Percentiles rank a stretch among this genome's conserved stretches.
Conservation (phyloP, 2,113 vertebrate genomes). For the Corythoichthys intestinalis region DNA sequence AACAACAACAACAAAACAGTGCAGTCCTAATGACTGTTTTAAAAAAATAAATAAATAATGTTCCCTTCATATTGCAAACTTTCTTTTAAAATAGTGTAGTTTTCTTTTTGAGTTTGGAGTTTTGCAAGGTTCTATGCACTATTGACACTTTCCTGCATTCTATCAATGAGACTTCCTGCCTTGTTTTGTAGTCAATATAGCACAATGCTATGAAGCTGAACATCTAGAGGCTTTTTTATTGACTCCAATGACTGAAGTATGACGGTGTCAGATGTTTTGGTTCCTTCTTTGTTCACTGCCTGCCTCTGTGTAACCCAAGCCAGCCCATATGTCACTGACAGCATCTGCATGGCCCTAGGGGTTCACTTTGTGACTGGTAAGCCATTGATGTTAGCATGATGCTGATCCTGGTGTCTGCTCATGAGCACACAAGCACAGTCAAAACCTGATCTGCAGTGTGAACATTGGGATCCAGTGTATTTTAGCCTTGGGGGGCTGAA, state of each 20-base stretch:
- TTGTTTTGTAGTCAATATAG: constrained; percentile 24
- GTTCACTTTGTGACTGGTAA: constrained; percentile 45
- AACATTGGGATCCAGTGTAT: constrained; percentile 23
- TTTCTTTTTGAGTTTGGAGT: neutral
- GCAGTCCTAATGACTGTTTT: too few species aligned
- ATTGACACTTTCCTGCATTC: neutral
- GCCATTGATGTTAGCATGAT: constrained; percentile 59
- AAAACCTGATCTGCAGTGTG: constrained; percentile 30
- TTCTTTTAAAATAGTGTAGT: neutral
- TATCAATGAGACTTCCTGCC: constrained; percentile 28
- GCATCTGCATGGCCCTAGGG: constrained; percentile 24
- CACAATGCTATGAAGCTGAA: constrained; percentile 10
- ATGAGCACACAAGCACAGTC: constrained; percentile 17
- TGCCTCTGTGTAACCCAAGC: constrained; percentile 40
- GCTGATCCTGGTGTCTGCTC: constrained; percentile 25
- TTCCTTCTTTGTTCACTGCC: constrained; percentile 22
- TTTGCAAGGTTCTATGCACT: neutral
- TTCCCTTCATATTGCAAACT: neutral
- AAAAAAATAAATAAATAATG: too few species aligned
- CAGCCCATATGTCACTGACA: constrained; percentile 28
- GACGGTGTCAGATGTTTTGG: constrained; percentile 40
- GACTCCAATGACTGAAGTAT: constrained; percentile 43
- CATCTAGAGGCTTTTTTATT: constrained; percentile 42
- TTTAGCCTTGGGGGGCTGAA: constrained; percentile 15
- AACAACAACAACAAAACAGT: too few species aligned